Evolutionary conservation across 2,888 invertebrate genomes (phyloP).

Genomic region (Linnaemya tessellans): DNA sequence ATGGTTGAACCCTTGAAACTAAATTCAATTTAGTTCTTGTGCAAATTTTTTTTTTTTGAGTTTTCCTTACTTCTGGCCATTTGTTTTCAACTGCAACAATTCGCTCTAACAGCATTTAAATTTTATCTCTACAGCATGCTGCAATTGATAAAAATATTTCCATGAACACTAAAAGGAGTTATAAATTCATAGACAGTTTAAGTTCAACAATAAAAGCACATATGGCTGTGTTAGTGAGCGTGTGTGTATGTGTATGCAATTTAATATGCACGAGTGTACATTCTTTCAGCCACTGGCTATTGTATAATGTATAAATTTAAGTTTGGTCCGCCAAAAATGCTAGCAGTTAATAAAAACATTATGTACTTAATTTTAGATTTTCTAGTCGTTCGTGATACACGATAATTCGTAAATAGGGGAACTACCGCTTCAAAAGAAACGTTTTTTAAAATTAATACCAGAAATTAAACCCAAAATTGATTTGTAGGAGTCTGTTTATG

Average conservation of each 20-base stretch:
- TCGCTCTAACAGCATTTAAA: slow-evolving; percentile 24
- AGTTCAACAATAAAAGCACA: slow-evolving; percentile 1
- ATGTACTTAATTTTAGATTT: too few relatives aligned
- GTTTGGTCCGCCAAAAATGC: background rate
- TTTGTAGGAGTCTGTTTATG: too few relatives aligned
- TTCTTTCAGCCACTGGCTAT: background rate
- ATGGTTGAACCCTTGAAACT: slow-evolving; percentile 26
- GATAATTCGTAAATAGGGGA: too few relatives aligned
- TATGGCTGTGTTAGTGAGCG: background rate
- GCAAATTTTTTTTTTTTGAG: slow-evolving; percentile 1
- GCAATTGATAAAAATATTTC: slow-evolving; percentile 34
- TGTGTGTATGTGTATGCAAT: background rate
- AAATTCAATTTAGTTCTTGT: slow-evolving; percentile 50
- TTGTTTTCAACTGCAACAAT: slow-evolving; percentile 51
- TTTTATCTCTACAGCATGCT: slow-evolving; percentile 33
- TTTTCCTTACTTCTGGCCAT: slow-evolving; percentile 50
- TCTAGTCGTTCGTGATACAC: too few relatives aligned
- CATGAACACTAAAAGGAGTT: slow-evolving; percentile 7
- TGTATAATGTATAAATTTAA: background rate
- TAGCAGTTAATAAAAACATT: background rate
- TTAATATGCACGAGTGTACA: background rate
- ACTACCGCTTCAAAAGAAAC: too few relatives aligned
- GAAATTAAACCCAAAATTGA: too few relatives aligned
- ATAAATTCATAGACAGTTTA: slow-evolving; percentile 24
- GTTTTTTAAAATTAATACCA: too few relatives aligned